Evolutionary conservation across 2,888 invertebrate species (phyloP), one percentile per base, ranked within the genome.

Genomic region (Latrodectus hesperus): DNA sequence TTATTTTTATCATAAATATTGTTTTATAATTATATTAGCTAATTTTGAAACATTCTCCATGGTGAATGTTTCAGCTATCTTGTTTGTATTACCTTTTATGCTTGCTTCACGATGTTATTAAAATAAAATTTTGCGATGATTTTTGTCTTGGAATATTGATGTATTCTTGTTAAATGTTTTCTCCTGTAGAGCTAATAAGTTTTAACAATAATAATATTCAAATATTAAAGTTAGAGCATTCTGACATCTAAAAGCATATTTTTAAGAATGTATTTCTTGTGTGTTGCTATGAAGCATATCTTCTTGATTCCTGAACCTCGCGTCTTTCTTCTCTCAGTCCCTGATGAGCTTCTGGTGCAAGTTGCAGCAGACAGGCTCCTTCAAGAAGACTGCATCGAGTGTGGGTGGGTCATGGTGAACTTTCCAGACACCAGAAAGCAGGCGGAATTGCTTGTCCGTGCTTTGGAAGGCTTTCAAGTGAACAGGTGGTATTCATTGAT

Each of bases 331-430:
- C 38, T 38, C 38, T 80, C 3, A 86, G 86, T 86, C 17, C 76
- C 86, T n/a, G 81, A 86, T 70, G 81, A 86, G 16, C 52, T 86
- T 8, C 14, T 86, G 11, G 81, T 60, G n/a, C 16, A 77, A 16
- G 86, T 86, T 0, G 81, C 76, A 6, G 64, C 86, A 14, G 17
- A 76, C 12, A 75, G 86, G 67, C 72, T 86, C 8, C 11, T 81
- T 52, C n/a, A 71, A 67, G 73, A 14, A 38, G 86, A 86, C 11
- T 86, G 86, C 49, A 53, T 76, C 16, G 72, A 81, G 60, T 64
- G 22, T 1, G 81, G 86, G 0, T 86, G 86, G 86, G 65, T 77
- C 14, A 76, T 86, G 86, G 75, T 55, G 12, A 72, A 81, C 49
- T 86, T 86, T 17, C 86, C 86, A 0, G 75, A 76, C 26, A 76